A percentile compares a stretch with the other conserved stretches of the same genome.
Evolutionary conservation across 1,140 invertebrate species (phyloP).

Genomic region (Brachionus rotundiformis): DNA sequence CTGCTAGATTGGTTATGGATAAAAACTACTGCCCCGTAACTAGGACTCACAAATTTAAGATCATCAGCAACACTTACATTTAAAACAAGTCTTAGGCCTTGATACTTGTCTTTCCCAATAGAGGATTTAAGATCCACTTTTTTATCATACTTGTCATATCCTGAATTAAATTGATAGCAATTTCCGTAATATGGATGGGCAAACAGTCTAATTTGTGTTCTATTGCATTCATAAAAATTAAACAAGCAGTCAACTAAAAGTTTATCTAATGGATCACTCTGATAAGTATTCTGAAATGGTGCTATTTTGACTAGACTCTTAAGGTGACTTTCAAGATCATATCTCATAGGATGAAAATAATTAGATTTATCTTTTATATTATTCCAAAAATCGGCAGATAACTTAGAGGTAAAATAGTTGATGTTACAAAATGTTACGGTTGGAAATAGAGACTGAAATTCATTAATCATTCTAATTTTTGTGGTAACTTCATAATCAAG

Average conservation of each 20-base stretch:
- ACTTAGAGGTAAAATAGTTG: not conserved
- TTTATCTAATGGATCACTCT: not conserved
- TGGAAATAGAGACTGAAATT: not conserved
- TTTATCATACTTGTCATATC: not conserved
- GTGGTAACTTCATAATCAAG: not conserved
- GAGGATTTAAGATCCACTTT: not conserved
- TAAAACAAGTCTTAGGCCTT: not conserved
- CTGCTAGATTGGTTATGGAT: not conserved
- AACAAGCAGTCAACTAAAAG: not conserved
- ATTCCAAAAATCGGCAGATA: not conserved
- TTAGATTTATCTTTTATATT: not conserved
- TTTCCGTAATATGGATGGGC: slow-evolving; percentile 1
- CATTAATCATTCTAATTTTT: not conserved
- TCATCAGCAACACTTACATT: not conserved
- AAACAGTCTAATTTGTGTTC: not conserved
- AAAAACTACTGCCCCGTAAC: not conserved
- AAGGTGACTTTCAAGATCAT: not conserved
- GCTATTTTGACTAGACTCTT: not conserved
- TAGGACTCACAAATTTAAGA: not conserved
- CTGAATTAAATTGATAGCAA: slow-evolving; percentile 41
- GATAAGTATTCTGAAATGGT: not conserved
- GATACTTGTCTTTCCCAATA: no score
- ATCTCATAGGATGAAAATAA: not conserved
- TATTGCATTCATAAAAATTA: not conserved
- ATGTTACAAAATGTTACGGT: not conserved